These are phyloP conservation scores for Gallinago paraguaiae DNA, from an alignment of 2,113 vertebrate genomes.

Conservation along the genomic window DNA sequence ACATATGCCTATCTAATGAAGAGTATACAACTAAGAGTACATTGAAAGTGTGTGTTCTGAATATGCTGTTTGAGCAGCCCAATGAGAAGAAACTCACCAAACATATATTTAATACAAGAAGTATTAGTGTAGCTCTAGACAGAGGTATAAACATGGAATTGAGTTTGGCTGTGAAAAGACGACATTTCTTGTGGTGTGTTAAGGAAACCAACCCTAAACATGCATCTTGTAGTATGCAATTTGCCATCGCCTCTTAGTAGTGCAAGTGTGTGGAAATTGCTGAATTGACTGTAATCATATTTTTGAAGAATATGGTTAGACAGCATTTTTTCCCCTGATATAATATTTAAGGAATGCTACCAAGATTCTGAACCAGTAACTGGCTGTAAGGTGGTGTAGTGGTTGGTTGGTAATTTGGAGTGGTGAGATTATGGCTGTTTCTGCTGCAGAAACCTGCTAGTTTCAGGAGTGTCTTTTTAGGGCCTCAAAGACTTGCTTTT, in stretches of 20 bases:
- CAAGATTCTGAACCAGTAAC: neutral
- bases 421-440: neutral
- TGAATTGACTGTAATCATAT: neutral
- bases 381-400: fast-evolving
- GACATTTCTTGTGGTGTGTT: neutral
- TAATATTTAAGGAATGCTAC: neutral
- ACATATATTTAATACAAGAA: fast-evolving
- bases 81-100: neutral
- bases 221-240: neutral
- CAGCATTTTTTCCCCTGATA: neutral
- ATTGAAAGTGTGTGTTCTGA: neutral
- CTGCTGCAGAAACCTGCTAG: neutral
- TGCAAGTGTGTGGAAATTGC: neutral
- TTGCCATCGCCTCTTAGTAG: neutral
- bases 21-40: neutral
- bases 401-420: neutral
- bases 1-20: neutral
- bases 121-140: neutral
- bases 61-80: neutral
- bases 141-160: neutral
- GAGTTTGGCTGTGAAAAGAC: neutral
- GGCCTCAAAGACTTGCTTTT: neutral
- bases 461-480: neutral
- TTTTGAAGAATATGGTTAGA: neutral
- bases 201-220: neutral